Evolutionary conservation across 1,140 invertebrate species (phyloP), one percentile per base, ranked within the genome.

Genomic region (Philopotamus ludificatus): DNA sequence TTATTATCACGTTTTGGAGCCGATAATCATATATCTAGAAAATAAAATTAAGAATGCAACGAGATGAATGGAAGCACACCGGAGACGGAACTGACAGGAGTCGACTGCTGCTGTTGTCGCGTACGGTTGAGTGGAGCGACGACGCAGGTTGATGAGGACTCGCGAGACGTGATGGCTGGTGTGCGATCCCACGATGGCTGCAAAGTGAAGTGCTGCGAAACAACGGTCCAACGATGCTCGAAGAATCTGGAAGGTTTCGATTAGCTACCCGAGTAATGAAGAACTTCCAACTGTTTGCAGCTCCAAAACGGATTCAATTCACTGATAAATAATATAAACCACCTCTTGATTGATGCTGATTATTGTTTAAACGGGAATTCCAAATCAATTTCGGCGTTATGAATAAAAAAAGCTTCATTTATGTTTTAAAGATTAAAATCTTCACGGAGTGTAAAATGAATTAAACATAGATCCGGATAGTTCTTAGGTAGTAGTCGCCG

Each of bases 21-120:
- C 57, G 47, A 21, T 25, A 22, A 22, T 58, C 22, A 20, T 16
- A 47, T 10, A 57, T 26, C 57, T 60, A 58, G 18, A 42, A 26
- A 42, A n/a, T 49, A 60, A 47, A 42, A 60, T 23, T 42, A 60
- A 60, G 16, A 18, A 60, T 15, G 12, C 57, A 70, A 74, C 78
- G 77, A 79, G 74, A 78, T 75, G 72, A 72, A 73, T 76, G 75
- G 71, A 77, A 76, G 78, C 78, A 75, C 66, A 59, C 71, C 71
- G 68, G 67, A 23, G 57, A 65, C 58, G 69, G 71, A 71, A 54
- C 39, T 25, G 45, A 45, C 34, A 60, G 61, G 58, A 60, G 53
- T 64, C 55, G 50, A 53, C 41, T 61, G 42, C 70, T 50, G 42
- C 45, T 41, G 54, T 58, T 39, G 61, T 45, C 57, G 62, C 65